A percentile compares a stretch with the other conserved stretches of the same genome.
Conservation (phyloP, 2,797 vertebrate species). For the Urosaurus nigricauda region DNA sequence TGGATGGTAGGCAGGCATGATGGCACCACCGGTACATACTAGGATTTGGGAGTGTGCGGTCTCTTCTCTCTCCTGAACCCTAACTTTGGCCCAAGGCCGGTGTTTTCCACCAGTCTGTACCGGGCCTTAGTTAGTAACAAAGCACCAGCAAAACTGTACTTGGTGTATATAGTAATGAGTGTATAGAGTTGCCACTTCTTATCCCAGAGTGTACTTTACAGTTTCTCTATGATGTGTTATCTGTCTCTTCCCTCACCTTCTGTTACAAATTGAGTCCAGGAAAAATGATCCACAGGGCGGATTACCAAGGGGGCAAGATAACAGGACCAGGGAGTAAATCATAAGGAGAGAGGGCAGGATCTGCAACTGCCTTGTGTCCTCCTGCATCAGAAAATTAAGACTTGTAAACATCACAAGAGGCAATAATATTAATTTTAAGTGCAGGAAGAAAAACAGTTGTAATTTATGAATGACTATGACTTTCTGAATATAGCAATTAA, state of each 20-base stretch:
- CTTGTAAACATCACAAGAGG: too few species aligned
- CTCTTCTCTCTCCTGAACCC: too few species aligned
- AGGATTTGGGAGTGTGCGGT: too few species aligned
- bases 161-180: slow-evolving; percentile 7
- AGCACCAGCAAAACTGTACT: not conserved
- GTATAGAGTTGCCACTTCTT: not conserved
- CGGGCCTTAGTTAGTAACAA: slow-evolving; percentile 16
- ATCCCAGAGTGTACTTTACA: not conserved
- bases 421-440: not conserved
- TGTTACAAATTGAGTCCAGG: not conserved
- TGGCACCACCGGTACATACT: too few species aligned
- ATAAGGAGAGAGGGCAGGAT: too few species aligned
- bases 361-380: too few species aligned
- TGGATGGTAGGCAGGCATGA: too few species aligned
- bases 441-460: slow-evolving; percentile 9
- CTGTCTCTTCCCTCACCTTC: not conserved
- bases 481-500: too few species aligned
- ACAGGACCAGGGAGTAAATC: not conserved
- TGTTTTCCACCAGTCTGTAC: too few species aligned
- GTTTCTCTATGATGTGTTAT: not conserved
- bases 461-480: not conserved
- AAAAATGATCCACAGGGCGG: not conserved
- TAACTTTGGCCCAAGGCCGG: too few species aligned
- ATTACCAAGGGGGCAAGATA: not conserved
- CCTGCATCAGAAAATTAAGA: too few species aligned